phyloP scores from a whole-genome alignment of 1,140 invertebrate genomes.

The Amyelois transitella region DNA sequence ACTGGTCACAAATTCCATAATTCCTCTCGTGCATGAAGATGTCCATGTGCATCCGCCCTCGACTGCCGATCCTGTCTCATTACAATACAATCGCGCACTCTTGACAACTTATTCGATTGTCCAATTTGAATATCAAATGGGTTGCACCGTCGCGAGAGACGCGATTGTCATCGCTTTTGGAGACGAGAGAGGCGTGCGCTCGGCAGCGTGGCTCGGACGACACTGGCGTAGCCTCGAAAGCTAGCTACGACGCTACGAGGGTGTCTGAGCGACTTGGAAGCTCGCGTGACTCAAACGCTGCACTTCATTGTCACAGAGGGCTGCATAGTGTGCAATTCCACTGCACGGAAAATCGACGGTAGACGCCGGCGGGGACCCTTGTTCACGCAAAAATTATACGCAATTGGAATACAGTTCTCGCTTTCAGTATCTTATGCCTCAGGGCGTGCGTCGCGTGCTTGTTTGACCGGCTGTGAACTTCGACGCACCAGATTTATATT shows the following conservation, averaged over 20 bases:
- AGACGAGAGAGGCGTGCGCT: constrained; percentile 30
- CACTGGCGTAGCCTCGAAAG: constrained; percentile 36
- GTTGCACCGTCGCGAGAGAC: constrained; percentile 28
- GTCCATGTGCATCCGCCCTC: constrained; percentile 10
- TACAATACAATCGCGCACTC: constrained; percentile 43
- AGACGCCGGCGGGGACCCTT: constrained; percentile 5
- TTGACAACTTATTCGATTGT: constrained; percentile 31
- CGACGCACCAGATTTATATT: constrained; percentile 8
- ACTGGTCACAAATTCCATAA: constrained; percentile 30
- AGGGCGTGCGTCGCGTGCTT: constrained; percentile 20
- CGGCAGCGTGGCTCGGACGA: constrained; percentile 28
- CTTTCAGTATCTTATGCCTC: constrained; percentile 6
- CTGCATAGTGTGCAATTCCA: constrained; percentile 8
- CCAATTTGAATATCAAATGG: constrained; percentile 40
- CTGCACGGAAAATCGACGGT: constrained; percentile 17
- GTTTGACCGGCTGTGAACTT: constrained; percentile 6
- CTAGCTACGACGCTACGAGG: constrained; percentile 54
- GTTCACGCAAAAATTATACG: constrained; percentile 20
- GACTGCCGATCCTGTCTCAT: constrained; percentile 28
- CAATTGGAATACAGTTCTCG: constrained; percentile 10
- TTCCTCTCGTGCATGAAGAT: constrained; percentile 11
- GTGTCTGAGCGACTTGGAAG: constrained; percentile 33
- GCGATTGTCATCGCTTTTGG: constrained; percentile 13
- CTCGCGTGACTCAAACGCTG: constrained; percentile 29
- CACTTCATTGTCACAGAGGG: constrained; percentile 5